These are phyloP conservation scores for Zele albiditarsus DNA, from an alignment of 2,888 invertebrate species.

Conservation along the genomic window DNA sequence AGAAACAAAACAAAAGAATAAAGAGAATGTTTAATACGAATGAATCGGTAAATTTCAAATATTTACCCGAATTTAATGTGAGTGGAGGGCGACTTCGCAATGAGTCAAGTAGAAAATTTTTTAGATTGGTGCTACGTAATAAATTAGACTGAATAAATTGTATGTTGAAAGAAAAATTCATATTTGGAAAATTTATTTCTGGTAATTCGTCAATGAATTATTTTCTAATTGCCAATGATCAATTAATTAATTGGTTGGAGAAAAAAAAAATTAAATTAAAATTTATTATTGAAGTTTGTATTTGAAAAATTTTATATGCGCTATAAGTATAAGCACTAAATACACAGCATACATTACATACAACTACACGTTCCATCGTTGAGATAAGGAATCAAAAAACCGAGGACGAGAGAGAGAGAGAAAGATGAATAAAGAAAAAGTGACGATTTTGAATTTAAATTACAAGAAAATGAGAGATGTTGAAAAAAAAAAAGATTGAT, in stretches of 20 bases:
- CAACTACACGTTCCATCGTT: constrained; percentile 34
- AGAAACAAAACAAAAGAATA: constrained; percentile 36
- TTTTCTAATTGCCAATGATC: constrained; percentile 49
- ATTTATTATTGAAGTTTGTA: constrained; percentile 55
- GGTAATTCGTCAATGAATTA: constrained; percentile 27
- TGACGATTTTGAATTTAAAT: constrained; percentile 12
- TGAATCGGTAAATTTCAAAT: constrained; percentile 30
- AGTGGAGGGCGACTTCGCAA: not conserved
- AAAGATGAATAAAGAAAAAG: constrained; percentile 37
- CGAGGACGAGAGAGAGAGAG: constrained; percentile 47
- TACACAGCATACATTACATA: constrained; percentile 44
- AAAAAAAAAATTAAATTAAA: constrained; percentile 52
- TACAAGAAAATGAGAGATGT: constrained; percentile 8
- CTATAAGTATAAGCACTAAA: constrained; percentile 48
- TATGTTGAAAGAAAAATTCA: constrained; percentile 46
- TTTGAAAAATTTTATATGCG: constrained; percentile 62
- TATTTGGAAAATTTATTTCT: not conserved
- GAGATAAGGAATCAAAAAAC: constrained; percentile 22
- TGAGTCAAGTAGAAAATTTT: constrained; percentile 7
- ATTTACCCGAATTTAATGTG: not conserved
- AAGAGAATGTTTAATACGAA: constrained; percentile 13
- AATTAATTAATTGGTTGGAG: constrained; percentile 48
- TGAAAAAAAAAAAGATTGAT: constrained; percentile 22
- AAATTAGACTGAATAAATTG: constrained; percentile 72
- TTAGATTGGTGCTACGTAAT: constrained; percentile 70